Evolutionary conservation across 2,888 invertebrate species (phyloP).

Genomic region (Drosophila mayaguana): DNA sequence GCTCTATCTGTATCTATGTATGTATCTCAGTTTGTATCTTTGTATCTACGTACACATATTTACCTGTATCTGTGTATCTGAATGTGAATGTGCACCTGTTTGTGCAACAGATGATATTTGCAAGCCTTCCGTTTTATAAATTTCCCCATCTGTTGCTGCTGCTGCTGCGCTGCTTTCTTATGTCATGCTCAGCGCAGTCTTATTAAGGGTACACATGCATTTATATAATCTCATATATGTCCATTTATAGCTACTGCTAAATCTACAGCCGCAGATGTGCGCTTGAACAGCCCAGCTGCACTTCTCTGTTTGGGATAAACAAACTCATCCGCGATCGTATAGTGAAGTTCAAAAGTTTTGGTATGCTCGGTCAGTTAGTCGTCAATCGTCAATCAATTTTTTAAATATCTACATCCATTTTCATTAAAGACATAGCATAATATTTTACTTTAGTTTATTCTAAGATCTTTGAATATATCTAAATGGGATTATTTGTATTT

Average conservation of each 20-base stretch:
- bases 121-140: slow-evolving; percentile 60
- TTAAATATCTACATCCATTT: neutral
- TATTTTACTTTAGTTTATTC: neutral
- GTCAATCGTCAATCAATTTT: neutral
- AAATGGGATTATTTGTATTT: neutral
- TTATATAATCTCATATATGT: slow-evolving; percentile 3
- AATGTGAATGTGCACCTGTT: slow-evolving; percentile 25
- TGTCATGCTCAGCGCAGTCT: slow-evolving; percentile 66
- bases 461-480: neutral
- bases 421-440: neutral
- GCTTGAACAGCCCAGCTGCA: slow-evolving; percentile 27
- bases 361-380: neutral
- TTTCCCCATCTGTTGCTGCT: slow-evolving; percentile 39
- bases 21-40: neutral
- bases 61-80: slow-evolving; percentile 14
- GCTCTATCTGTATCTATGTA: neutral
- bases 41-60: neutral
- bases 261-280: slow-evolving; percentile 31
- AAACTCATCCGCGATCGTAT: slow-evolving; percentile 3
- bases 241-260: slow-evolving; percentile 43
- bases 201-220: slow-evolving; percentile 33
- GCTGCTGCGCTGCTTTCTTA: slow-evolving; percentile 57
- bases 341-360: neutral
- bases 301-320: slow-evolving; percentile 1
- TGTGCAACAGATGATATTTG: slow-evolving; percentile 75